A percentile compares a stretch with the other conserved stretches of the same genome.
phyloP scores from a whole-genome alignment of 2,888 invertebrate genomes.

The Mythimna impura region DNA sequence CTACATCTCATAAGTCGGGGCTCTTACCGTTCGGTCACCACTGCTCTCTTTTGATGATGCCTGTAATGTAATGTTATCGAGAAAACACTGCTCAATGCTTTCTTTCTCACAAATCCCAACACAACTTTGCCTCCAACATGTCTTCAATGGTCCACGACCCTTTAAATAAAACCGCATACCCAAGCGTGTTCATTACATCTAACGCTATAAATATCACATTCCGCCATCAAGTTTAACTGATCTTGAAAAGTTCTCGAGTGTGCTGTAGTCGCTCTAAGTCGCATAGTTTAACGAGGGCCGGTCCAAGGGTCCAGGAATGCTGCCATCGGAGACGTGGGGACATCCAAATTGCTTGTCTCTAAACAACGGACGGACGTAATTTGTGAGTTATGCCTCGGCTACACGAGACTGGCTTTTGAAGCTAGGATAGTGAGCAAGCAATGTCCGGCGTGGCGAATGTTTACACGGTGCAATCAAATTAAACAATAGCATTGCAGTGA shows the following conservation, averaged over 20 bases:
- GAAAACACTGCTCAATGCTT: background rate
- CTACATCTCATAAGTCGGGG: too few relatives aligned
- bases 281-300: conserved; percentile 79
- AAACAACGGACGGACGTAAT: conserved; percentile 75
- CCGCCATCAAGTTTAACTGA: conserved; percentile 52
- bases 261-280: conserved; percentile 68
- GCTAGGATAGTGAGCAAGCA: background rate
- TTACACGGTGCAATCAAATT: background rate
- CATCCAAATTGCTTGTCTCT: conserved; percentile 82
- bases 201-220: conserved; percentile 41
- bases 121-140: too few relatives aligned
- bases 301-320: conserved; percentile 74
- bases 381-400: conserved; percentile 69
- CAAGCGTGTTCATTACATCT: conserved; percentile 43
- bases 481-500: background rate
- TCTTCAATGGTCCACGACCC: background rate
- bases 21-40: too few relatives aligned
- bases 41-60: too few relatives aligned
- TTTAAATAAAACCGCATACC: conserved; percentile 16
- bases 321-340: conserved; percentile 76
- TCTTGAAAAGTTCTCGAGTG: conserved; percentile 54
- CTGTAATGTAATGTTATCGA: background rate
- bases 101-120: background rate
- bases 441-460: too few relatives aligned
- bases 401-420: conserved; percentile 3